Percentiles rank a stretch among this genome's conserved stretches.
Evolutionary conservation across 2,113 vertebrate species (phyloP).

Genomic region (Todiramphus saurophagus): DNA sequence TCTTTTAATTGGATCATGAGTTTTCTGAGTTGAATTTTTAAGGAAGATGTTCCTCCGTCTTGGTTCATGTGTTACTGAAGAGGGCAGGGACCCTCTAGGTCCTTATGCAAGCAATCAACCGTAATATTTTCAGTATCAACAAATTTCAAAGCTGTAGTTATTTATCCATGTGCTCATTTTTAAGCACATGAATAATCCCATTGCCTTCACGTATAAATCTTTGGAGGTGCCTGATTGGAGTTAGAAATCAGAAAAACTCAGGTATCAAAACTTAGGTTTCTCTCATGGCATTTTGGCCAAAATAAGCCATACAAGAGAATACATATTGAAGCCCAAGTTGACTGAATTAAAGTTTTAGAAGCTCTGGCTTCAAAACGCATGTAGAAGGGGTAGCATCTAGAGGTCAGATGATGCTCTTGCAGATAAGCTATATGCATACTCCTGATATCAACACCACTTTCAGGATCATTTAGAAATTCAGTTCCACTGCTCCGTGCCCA

Average conservation of each 20-base stretch:
- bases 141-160: background rate
- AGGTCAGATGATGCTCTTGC: background rate
- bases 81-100: background rate
- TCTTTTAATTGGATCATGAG: background rate
- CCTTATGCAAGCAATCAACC: background rate
- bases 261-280: background rate
- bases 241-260: background rate
- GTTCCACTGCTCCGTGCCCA: background rate
- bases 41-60: background rate
- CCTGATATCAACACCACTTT: background rate
- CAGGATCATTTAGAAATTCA: background rate
- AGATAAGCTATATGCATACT: background rate
- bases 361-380: background rate
- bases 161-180: background rate
- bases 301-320: background rate
- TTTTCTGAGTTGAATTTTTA: background rate
- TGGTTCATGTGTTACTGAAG: rapidly evolving
- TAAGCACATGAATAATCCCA: background rate
- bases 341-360: background rate
- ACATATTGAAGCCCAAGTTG: rapidly evolving
- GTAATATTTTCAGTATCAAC: background rate
- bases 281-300: rapidly evolving
- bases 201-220: background rate
- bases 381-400: background rate
- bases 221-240: background rate